Evolutionary conservation across 2,113 vertebrate species (phyloP).

Genomic region (Mungos mungo): DNA sequence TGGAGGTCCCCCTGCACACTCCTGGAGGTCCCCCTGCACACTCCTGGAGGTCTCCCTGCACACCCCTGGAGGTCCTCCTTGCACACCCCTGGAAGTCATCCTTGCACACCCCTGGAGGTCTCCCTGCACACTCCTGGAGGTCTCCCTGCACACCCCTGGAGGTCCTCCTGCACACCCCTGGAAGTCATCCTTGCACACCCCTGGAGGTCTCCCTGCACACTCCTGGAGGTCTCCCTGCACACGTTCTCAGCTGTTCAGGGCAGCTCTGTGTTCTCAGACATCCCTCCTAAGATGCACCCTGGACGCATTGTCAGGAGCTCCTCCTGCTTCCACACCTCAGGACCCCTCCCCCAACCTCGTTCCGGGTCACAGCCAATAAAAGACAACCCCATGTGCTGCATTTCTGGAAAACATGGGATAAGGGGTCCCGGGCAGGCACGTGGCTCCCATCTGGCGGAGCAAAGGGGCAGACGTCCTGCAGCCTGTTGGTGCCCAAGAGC

Average conservation of each 20-base stretch:
- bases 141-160: fast-evolving
- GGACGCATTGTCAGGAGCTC: not conserved
- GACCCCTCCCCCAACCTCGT: fast-evolving
- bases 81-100: too few relatives aligned
- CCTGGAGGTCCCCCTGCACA: too few relatives aligned
- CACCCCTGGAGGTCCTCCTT: too few relatives aligned
- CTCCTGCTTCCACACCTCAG: fast-evolving
- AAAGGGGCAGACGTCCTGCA: not conserved
- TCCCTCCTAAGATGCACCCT: fast-evolving
- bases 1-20: too few relatives aligned
- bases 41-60: too few relatives aligned
- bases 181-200: too few relatives aligned
- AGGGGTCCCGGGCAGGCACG: too few relatives aligned
- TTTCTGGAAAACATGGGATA: not conserved
- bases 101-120: too few relatives aligned
- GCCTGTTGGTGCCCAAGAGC: fast-evolving
- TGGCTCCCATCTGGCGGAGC: not conserved
- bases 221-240: fast-evolving
- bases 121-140: too few relatives aligned
- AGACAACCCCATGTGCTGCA: fast-evolving
- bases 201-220: too few relatives aligned
- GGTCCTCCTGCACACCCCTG: too few relatives aligned
- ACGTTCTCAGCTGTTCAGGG: fast-evolving
- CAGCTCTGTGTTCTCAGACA: not conserved
- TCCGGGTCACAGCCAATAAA: not conserved